phyloP scores from a whole-genome alignment of 2,797 vertebrate species.

The Toxotes lorentzi region DNA sequence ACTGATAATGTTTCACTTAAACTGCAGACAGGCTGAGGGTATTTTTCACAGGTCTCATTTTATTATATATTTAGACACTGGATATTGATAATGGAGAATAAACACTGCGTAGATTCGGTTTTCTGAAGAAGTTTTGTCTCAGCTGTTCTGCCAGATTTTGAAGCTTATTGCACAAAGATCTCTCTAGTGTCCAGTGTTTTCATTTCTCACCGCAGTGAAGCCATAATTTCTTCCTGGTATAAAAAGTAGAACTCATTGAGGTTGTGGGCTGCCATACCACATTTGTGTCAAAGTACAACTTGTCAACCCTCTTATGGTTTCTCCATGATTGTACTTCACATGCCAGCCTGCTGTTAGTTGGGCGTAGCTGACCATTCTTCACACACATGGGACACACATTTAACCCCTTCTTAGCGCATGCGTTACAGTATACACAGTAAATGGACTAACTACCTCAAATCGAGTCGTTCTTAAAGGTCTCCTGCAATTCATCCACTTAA shows the following conservation, averaged over 20 bases:
- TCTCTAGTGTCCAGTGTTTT: slow-evolving; percentile 55
- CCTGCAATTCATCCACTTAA: background rate
- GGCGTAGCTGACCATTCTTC: slow-evolving; percentile 52
- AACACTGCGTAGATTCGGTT: slow-evolving; percentile 3
- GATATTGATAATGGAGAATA: slow-evolving; percentile 5
- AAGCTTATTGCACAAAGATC: slow-evolving; percentile 43
- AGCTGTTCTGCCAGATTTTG: slow-evolving; percentile 23
- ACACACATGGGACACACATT: slow-evolving; percentile 49
- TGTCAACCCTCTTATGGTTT: slow-evolving; percentile 56
- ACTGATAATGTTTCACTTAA: slow-evolving; percentile 11
- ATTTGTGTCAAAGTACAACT: slow-evolving; percentile 68
- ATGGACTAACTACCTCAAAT: slow-evolving; percentile 1
- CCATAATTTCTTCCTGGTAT: slow-evolving; percentile 60
- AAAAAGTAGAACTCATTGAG: slow-evolving; percentile 62
- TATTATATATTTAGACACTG: slow-evolving; percentile 2
- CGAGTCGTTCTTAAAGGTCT: slow-evolving; percentile 6
- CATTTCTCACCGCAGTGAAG: slow-evolving; percentile 47
- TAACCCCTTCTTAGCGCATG: slow-evolving; percentile 27
- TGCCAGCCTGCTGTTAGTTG: slow-evolving; percentile 63
- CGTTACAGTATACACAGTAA: background rate
- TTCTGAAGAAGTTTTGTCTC: background rate
- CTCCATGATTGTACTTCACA: slow-evolving; percentile 66
- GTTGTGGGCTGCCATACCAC: slow-evolving; percentile 61
- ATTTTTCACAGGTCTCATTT: slow-evolving; percentile 11
- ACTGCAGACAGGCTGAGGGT: slow-evolving; percentile 1